These are phyloP conservation scores for Onychostoma macrolepis DNA, from an alignment of 2,113 vertebrate species.

Conservation along the genomic window DNA sequence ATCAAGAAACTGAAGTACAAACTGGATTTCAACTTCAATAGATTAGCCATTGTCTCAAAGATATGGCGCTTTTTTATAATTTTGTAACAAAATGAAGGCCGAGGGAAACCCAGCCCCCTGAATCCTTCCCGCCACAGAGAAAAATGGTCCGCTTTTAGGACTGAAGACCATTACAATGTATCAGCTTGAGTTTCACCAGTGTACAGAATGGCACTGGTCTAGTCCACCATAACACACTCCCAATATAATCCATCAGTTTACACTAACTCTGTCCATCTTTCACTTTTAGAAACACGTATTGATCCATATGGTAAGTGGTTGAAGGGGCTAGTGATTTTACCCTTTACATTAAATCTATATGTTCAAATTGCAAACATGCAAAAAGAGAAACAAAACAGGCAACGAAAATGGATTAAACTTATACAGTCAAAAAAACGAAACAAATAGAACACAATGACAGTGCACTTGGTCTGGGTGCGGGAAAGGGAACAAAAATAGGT, in stretches of 20 bases:
- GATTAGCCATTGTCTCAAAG: not conserved
- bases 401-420: constrained; percentile 64
- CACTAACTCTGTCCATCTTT: not conserved
- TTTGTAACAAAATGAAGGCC: constrained; percentile 16
- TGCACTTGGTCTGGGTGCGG: constrained; percentile 74
- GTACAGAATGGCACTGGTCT: not conserved
- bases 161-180: not conserved
- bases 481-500: constrained; percentile 25
- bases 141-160: constrained; percentile 6
- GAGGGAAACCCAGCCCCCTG: not conserved
- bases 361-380: constrained; percentile 66
- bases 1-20: constrained; percentile 54
- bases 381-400: constrained; percentile 56
- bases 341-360: constrained; percentile 65
- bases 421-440: constrained; percentile 57
- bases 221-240: not conserved
- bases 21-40: not conserved
- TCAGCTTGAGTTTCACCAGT: constrained; percentile 27
- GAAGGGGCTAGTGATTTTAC: constrained; percentile 70
- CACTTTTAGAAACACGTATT: not conserved
- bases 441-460: constrained; percentile 61
- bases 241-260: not conserved
- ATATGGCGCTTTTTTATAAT: not conserved
- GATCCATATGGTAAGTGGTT: constrained; percentile 3
- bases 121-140: not conserved